Conservation (phyloP, 23 tunicate genomes). For the Ciona savignyi region DNA sequence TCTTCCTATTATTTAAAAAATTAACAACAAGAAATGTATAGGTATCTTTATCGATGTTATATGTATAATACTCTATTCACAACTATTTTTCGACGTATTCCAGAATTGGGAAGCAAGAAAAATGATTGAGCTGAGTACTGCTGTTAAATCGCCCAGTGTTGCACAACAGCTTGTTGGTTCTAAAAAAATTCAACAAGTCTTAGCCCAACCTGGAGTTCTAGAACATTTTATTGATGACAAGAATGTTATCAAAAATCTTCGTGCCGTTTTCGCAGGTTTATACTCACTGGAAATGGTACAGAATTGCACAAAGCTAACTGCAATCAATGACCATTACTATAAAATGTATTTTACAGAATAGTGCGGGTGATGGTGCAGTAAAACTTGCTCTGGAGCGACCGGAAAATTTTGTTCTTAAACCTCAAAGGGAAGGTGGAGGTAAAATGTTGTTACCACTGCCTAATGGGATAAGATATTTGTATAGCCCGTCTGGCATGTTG, state of each 20-base stretch:
- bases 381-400: conserved; percentile 40
- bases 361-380: conserved; percentile 66
- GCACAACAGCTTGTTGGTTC: conserved; percentile 70
- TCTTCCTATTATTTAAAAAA: too few relatives aligned
- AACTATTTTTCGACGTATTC: too few relatives aligned
- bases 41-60: too few relatives aligned
- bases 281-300: conserved; percentile 76
- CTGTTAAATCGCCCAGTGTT: conserved; percentile 66
- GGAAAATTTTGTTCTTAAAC: conserved; percentile 66
- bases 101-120: conserved; percentile 75
- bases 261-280: conserved; percentile 56
- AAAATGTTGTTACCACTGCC: not conserved
- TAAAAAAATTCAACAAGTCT: conserved; percentile 76
- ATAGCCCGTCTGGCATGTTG: too few relatives aligned
- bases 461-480: too few relatives aligned
- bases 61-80: too few relatives aligned
- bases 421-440: conserved; percentile 98
- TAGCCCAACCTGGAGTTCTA: conserved; percentile 45
- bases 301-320: not conserved
- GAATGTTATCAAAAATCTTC: conserved; percentile 17
- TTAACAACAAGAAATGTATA: too few relatives aligned
- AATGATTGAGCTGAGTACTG: conserved; percentile 36
- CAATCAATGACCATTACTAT: not conserved
- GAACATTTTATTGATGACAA: conserved; percentile 51
- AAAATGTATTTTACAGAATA: conserved; percentile 9